Conservation (phyloP, 2,888 invertebrate genomes). For the Dorcus hopei region DNA sequence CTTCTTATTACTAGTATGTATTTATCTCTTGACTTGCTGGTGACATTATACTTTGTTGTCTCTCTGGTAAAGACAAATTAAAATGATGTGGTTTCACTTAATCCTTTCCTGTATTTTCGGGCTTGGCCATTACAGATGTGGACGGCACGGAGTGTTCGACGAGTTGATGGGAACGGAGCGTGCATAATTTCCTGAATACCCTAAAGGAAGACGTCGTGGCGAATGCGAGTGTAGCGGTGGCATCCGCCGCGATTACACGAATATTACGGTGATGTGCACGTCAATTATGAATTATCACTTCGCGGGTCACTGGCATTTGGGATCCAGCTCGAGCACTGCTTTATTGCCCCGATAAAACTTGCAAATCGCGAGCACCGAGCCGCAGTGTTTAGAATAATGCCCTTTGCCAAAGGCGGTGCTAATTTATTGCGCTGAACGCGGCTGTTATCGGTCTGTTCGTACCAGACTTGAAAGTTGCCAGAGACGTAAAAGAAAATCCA, state of each 20-base stretch:
- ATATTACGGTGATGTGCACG: constrained; percentile 17
- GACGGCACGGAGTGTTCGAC: not conserved
- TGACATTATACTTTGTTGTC: too few relatives aligned
- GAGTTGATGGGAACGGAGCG: constrained; percentile 13
- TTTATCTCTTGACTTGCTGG: too few relatives aligned
- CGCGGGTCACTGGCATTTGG: constrained; percentile 1
- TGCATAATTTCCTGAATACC: constrained; percentile 16
- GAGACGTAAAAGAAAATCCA: too few relatives aligned
- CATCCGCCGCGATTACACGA: constrained; percentile 14
- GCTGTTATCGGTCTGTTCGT: too few relatives aligned
- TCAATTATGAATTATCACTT: constrained; percentile 17
- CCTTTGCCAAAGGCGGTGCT: too few relatives aligned
- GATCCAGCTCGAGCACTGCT: not conserved
- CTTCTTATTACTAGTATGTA: too few relatives aligned
- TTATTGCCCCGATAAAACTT: not conserved
- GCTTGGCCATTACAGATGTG: constrained; percentile 4
- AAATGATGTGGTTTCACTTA: not conserved
- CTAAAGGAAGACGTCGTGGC: constrained; percentile 6
- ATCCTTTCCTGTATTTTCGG: not conserved
- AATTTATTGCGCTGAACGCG: too few relatives aligned
- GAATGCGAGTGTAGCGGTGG: constrained; percentile 16
- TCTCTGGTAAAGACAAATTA: too few relatives aligned
- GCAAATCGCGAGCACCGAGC: not conserved
- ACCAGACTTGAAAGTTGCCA: too few relatives aligned
- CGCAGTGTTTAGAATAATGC: too few relatives aligned